phyloP scores from a whole-genome alignment of 2,888 invertebrate genomes.

The Drosophila peninsularis region DNA sequence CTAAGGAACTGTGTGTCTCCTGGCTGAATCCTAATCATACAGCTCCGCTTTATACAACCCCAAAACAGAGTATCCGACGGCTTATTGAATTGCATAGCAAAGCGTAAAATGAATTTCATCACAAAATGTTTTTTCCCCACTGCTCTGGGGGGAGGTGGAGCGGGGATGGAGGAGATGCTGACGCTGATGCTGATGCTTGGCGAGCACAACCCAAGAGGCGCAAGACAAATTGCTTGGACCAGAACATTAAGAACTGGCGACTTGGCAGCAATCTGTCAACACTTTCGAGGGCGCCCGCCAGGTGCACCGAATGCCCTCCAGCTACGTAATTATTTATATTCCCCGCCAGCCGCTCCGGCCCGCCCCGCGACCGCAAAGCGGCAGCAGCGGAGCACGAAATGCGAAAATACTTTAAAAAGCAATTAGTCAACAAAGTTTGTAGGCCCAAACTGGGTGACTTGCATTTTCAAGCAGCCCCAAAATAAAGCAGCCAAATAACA shows the following conservation, averaged over 20 bases:
- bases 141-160: not conserved
- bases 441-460: slow-evolving; percentile 67
- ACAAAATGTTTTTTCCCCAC: slow-evolving; percentile 19
- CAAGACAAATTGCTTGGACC: slow-evolving; percentile 62
- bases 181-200: not conserved
- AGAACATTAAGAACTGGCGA: slow-evolving; percentile 69
- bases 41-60: not conserved
- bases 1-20: too few relatives aligned
- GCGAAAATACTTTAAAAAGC: slow-evolving; percentile 70
- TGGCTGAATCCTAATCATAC: not conserved
- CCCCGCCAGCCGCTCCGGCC: slow-evolving; percentile 12
- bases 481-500: slow-evolving; percentile 1
- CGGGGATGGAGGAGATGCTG: not conserved
- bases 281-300: slow-evolving; percentile 54
- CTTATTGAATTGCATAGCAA: slow-evolving; percentile 44
- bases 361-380: slow-evolving; percentile 49
- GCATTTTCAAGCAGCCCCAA: slow-evolving; percentile 57
- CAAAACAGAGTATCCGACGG: slow-evolving; percentile 4
- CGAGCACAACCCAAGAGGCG: not conserved
- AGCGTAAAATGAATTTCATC: slow-evolving; percentile 38
- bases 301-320: slow-evolving; percentile 54
- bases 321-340: slow-evolving; percentile 68
- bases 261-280: slow-evolving; percentile 80
- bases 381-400: slow-evolving; percentile 22
- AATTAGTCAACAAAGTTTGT: slow-evolving; percentile 73